Evolutionary conservation across 2,888 invertebrate species (phyloP), one percentile per base, ranked within the genome.

Genomic region (Ophion ellenae): DNA sequence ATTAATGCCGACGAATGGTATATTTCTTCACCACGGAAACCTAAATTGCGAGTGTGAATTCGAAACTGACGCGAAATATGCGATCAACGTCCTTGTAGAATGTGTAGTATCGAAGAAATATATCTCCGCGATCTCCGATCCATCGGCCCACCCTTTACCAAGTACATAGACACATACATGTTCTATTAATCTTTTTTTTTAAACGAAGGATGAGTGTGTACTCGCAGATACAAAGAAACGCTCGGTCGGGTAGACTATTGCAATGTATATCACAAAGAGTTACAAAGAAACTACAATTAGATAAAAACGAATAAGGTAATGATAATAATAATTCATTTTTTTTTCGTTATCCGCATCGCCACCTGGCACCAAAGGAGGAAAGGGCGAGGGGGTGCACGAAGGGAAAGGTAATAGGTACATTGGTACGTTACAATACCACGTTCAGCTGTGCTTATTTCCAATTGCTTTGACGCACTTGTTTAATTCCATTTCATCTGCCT

Each of bases 241-340:
- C 90, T 92, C 90, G 91, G 89, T 93, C 91, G 90, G 90, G 90
- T 92, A 93, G 92, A 93, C 93, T 94, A 93, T 94, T 94, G 93
- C 93, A 93, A 93, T 93, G 92, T 93, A 93, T 93, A 94, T 93
- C 93, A 94, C 93, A 94, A 93, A 93, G 91, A 93, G 92, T 94
- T 93, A 94, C 93, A 93, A 93, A 92, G 93, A 94, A 93, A 93
- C 93, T 93, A 93, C 92, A 92, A 93, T 93, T 93, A 93, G 91
- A 92, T 93, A 93, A 93, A 93, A 93, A 93, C 92, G 91, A 93
- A 92, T 92, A 92, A 91, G 91, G 89, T 90, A 89, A 89, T 90
- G 57, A 76, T 92, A 90, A 89, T 90, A 89, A 89, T 90, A 47
- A 75, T 88, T 88, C 88, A 84, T 88, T 82, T 89, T 89, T 89